Evolutionary conservation across 2,888 invertebrate genomes (phyloP), one percentile per base, ranked within the genome.

Genomic region (Spodoptera picta): DNA sequence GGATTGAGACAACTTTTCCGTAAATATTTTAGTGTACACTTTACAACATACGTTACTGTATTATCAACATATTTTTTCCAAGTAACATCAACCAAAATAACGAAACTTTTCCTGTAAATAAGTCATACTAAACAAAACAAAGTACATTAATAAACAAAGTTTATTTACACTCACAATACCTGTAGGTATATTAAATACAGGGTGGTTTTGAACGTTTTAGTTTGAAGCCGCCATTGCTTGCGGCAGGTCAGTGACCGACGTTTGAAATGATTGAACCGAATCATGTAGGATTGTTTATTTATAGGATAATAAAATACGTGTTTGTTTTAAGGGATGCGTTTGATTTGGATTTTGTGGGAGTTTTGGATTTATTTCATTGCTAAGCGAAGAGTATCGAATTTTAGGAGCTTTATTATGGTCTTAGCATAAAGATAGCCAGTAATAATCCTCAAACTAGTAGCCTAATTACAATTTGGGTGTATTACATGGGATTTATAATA

Each of bases 201-300:
- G 44, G 58, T 45, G 68, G 68, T 62, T 59, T 41, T 53, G 49
- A 59, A 69, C 50, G 71, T 59, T 69, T 56, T 45, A 73, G 52
- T 64, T 59, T 49, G 31, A 52, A 52, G 51, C 61, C 14, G 60
- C 65, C 67, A 63, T 75, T 65, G 53, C 48, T 73, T 81, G 69
- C 59, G 76, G 74, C 79, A 83, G 84, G 84, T 84, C 82, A 83
- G 80, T 73, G 83, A 81, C 82, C 82, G 77, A 56, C 10, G 60
- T 44, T 51, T 58, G 54, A 64, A 58, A 65, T 73, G 63, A 76
- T 77, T 69, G 53, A 63, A 63, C 66, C 61, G 49, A 59, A 45
- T 59, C 46, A 27, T 41, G 23, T 45, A 0, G 7, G 27, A 45
- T 49, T 50, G 53, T 57, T 68, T 46, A 45, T 43, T 58, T 23